These are phyloP conservation scores for Gasterosteus aculeatus DNA, from an alignment of 2,113 vertebrate genomes.

Conservation along the genomic window DNA sequence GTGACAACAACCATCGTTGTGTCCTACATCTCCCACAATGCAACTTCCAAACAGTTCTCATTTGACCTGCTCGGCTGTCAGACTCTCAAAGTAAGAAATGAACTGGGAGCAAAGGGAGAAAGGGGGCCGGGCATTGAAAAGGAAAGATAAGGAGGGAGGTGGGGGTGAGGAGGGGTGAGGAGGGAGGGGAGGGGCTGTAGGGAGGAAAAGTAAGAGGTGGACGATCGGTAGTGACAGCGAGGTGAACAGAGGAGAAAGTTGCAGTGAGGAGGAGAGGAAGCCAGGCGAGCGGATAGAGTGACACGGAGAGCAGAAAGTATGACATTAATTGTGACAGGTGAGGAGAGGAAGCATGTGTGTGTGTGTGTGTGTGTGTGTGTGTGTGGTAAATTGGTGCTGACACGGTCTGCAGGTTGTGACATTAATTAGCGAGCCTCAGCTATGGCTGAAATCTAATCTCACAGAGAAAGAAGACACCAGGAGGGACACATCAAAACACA, in stretches of 20 bases:
- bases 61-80: not conserved
- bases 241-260: constrained; percentile 48
- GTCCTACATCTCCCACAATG: not conserved
- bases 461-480: constrained; percentile 67
- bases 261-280: constrained; percentile 37
- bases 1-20: not conserved
- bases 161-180: not conserved
- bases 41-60: not conserved
- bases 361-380: not conserved
- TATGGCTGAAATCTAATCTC: constrained; percentile 74
- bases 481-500: constrained; percentile 62
- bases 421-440: constrained; percentile 73
- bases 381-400: constrained; percentile 68
- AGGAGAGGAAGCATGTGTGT: constrained; percentile 35
- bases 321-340: constrained; percentile 70
- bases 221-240: constrained; percentile 57
- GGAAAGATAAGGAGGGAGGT: constrained; percentile 32
- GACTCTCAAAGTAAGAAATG: not conserved
- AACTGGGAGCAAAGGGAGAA: not conserved
- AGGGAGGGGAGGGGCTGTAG: not conserved
- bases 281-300: constrained; percentile 34
- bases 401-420: constrained; percentile 75
- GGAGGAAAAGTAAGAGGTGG: constrained; percentile 41
- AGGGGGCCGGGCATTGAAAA: constrained; percentile 9
- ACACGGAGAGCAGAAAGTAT: constrained; percentile 35